Evolutionary conservation across 2,797 vertebrate genomes (phyloP).

Genomic region (Ciconia nigra): DNA sequence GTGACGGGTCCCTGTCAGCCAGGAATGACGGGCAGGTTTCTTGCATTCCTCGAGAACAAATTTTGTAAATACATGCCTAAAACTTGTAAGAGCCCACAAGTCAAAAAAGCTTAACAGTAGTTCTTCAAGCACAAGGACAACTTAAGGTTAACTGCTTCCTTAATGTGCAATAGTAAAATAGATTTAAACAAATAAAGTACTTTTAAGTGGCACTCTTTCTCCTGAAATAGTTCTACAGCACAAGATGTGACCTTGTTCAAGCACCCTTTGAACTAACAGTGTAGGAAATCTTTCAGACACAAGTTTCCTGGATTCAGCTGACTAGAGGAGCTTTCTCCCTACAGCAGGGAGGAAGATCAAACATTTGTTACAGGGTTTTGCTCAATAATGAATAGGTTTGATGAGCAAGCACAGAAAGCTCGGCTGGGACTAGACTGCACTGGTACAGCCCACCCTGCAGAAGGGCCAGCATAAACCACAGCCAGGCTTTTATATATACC

Average conservation of each 20-base stretch:
- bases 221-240: background rate
- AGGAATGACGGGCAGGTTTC: background rate
- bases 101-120: background rate
- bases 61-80: background rate
- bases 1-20: background rate
- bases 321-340: background rate
- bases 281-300: background rate
- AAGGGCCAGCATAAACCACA: background rate
- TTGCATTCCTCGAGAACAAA: background rate
- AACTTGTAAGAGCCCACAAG: background rate
- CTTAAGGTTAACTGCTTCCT: conserved; percentile 2
- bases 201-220: background rate
- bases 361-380: background rate
- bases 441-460: background rate
- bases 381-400: background rate
- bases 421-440: background rate
- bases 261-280: background rate
- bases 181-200: background rate
- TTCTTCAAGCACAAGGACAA: background rate
- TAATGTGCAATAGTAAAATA: background rate
- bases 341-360: background rate
- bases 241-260: background rate
- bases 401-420: background rate
- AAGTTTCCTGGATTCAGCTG: background rate
- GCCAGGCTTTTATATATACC: background rate